Conservation (phyloP, 2,797 vertebrate genomes). For the Channa striata region DNA sequence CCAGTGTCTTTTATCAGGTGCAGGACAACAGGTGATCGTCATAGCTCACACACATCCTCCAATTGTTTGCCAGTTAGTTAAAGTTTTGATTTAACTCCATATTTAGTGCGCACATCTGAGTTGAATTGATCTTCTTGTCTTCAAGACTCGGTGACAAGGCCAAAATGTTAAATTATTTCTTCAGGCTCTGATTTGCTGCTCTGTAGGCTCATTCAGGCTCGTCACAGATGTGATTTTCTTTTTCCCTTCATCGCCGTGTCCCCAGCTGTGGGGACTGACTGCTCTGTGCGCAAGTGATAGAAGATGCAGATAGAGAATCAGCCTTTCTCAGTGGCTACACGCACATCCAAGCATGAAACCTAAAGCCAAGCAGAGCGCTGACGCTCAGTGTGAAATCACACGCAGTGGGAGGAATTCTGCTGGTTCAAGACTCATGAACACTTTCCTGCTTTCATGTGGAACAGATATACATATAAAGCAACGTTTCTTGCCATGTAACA, state of each 20-base stretch:
- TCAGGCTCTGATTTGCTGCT: not conserved
- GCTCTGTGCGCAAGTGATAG: constrained; percentile 22
- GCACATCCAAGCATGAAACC: constrained; percentile 58
- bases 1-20: constrained; percentile 7
- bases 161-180: not conserved
- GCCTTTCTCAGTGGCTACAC: constrained; percentile 38
- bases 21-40: constrained; percentile 1
- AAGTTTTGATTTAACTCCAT: not conserved
- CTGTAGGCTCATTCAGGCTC: constrained; percentile 1
- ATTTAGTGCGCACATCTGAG: not conserved
- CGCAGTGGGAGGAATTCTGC: constrained; percentile 23
- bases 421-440: constrained; percentile 17
- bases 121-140: too few species aligned
- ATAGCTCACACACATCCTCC: too few species aligned
- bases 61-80: not conserved
- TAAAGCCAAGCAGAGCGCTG: constrained; percentile 47
- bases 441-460: constrained; percentile 2
- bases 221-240: constrained; percentile 27
- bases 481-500: constrained; percentile 11
- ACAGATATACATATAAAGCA: constrained; percentile 13
- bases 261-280: constrained; percentile 11
- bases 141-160: not conserved
- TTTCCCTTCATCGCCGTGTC: constrained; percentile 4
- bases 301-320: constrained; percentile 12
- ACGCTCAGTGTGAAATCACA: constrained; percentile 34